Base-by-base conservation (phyloP, 2,888 invertebrate species). In the Acheta domesticus region DNA sequence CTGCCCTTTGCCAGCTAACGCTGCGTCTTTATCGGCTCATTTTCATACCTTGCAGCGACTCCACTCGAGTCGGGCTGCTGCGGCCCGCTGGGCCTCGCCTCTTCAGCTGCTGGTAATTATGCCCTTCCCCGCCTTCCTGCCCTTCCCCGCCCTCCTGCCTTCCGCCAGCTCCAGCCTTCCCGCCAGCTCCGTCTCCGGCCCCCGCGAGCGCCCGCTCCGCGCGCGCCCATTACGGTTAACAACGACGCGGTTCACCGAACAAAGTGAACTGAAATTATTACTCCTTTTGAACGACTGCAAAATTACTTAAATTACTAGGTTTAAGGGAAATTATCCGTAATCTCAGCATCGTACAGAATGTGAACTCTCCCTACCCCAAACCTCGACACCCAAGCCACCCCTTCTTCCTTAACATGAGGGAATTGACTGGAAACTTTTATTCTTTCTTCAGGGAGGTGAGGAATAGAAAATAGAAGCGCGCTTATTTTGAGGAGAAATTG, bases 301-400 rank as follows among this genome's bases (percentile, higher is more conserved):
- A 82, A 82, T 82, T 81, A 82, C 81, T 81, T 81, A 80, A 82
- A 82, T 82, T 82, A 81, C 81, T 79, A 80, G 82, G 82, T 81
- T 81, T 80, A 79, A 80, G 77, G 81, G 79, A 82, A 81, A 82
- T 82, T 82, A 81, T 79, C 80, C 78, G 80, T 81, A 80, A 82
- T 82, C 79, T 81, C 81, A 77, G 80, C 77, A n/a, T 77, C 80
- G 74, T 81, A 80, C 78, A 74, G 73, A 80, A 73, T 36, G n/a
- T n/a, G 49, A 77, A 49, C 73, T 77, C 50, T 23, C 75, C n/a
- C 77, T 20, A 20, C 49, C 62, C 78, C 73, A 49, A 74, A 14
- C 74, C 74, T 48, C 48, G 23, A 49, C 49, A 78, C 73, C 78
- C 73, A 62, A n/a, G n/a, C 62, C 49, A 50, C 36, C 36, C 49